Base-by-base conservation (phyloP, 2,113 vertebrate species). In the Lophius piscatorius region DNA sequence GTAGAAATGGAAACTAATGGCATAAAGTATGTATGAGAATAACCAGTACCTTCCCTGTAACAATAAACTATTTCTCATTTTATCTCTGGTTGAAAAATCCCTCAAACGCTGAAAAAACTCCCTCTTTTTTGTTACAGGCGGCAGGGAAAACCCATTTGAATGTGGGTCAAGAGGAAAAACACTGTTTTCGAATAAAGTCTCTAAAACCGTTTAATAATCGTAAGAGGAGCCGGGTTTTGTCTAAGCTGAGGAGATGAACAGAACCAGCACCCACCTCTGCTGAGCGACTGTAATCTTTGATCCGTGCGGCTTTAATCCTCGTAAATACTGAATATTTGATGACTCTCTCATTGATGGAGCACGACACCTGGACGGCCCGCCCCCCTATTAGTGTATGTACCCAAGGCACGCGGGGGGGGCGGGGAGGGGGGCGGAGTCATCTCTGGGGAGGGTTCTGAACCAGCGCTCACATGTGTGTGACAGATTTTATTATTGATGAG, bases 281-380 rank as follows among this genome's bases (percentile, higher is more conserved):
- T 50, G 39, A 58, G 45, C 52, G 47, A 67, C 63, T 75, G 74
- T 85, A 74, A 62, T 83, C 77, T 65, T 47, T 76, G 75, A 74
- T 71, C 63, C 64, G 49, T 69, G 56, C 38, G 5, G 38, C 63
- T 63, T 74, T 81, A 85, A 84, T 87, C 81, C 81, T 79, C 81
- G 84, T 75, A 67, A 84, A 83, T 89, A 80, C 72, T 84, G 64
- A 82, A 89, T 83, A 82, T 83, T 84, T 87, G 54, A 85, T 87
- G 85, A 82, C 81, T 85, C 70, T 63, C 59, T 80, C 80, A 75
- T 73, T 85, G 84, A 89, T 85, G 63, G 39, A 77, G 82, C 66
- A 61, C 63, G 85, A 78, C 71, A 85, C 87, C 88, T 76, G 81
- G 77, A 70, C 28, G 2, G 80, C 56, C 72, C 16, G 28, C 70